Conservation (phyloP, 2,888 invertebrate genomes). For the Mythimna ferrago region DNA sequence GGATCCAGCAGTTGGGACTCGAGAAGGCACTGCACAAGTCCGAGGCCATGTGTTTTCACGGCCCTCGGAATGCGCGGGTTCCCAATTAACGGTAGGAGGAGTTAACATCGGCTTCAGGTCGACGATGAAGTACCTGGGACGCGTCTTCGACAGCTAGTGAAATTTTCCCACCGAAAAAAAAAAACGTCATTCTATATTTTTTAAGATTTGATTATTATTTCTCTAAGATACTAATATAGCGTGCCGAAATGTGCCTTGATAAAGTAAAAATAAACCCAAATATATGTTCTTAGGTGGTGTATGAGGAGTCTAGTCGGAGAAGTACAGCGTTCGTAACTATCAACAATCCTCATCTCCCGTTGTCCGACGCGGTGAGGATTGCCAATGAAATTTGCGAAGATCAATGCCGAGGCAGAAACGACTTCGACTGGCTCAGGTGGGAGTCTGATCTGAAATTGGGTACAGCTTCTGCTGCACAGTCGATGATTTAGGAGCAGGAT, state of each 20-base stretch:
- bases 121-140: too few species aligned
- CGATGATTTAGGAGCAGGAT: constrained; percentile 88
- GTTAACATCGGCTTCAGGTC: too few species aligned
- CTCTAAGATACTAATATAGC: too few species aligned
- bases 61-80: too few species aligned
- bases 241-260: background rate
- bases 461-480: constrained; percentile 92
- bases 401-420: constrained; percentile 89
- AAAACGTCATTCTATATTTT: background rate
- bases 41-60: too few species aligned
- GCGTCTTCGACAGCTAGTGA: too few species aligned
- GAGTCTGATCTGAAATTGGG: constrained; percentile 85
- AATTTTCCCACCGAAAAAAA: too few species aligned
- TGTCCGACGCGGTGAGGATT: constrained; percentile 77
- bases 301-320: constrained; percentile 84
- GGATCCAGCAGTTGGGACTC: too few species aligned
- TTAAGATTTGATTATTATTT: too few species aligned
- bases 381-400: constrained; percentile 88
- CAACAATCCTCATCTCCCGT: constrained; percentile 91
- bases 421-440: constrained; percentile 83
- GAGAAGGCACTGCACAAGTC: too few species aligned
- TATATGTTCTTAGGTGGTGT: constrained; percentile 82
- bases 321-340: constrained; percentile 91
- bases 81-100: too few species aligned
- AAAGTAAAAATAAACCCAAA: background rate